Conservation (phyloP, 2,797 vertebrate species). For the Neopelma chrysocephalum region DNA sequence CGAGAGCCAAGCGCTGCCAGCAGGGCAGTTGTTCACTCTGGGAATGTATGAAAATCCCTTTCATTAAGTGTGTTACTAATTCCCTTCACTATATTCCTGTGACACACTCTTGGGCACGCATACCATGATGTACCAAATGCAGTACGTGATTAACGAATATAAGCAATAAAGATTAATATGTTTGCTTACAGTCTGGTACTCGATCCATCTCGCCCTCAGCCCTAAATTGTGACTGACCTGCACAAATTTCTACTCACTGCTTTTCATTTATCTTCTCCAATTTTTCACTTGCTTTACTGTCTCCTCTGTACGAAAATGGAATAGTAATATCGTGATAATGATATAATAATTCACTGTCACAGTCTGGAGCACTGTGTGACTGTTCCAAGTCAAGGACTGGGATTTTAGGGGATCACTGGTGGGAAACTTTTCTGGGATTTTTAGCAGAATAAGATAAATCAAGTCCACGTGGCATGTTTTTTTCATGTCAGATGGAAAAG, state of each 20-base stretch:
- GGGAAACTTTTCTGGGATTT: background rate
- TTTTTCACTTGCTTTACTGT: background rate
- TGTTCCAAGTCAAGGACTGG: background rate
- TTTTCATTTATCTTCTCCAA: background rate
- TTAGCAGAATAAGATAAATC: background rate
- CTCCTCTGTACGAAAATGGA: background rate
- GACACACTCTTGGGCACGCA: accelerated
- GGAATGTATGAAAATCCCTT: background rate
- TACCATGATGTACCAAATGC: accelerated
- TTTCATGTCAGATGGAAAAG: background rate
- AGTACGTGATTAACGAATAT: background rate
- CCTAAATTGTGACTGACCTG: background rate
- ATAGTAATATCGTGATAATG: accelerated
- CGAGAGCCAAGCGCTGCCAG: background rate
- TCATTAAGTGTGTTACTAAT: background rate
- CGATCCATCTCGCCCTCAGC: accelerated
- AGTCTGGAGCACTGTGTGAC: accelerated
- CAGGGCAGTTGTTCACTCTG: background rate
- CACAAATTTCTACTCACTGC: accelerated
- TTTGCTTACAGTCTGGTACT: background rate
- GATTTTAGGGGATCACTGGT: background rate
- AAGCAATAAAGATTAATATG: background rate
- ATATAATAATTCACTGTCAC: too few relatives aligned
- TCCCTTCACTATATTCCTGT: background rate
- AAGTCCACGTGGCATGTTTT: background rate